Conservation (phyloP, 2,113 vertebrate species). For the Strix uralensis region DNA sequence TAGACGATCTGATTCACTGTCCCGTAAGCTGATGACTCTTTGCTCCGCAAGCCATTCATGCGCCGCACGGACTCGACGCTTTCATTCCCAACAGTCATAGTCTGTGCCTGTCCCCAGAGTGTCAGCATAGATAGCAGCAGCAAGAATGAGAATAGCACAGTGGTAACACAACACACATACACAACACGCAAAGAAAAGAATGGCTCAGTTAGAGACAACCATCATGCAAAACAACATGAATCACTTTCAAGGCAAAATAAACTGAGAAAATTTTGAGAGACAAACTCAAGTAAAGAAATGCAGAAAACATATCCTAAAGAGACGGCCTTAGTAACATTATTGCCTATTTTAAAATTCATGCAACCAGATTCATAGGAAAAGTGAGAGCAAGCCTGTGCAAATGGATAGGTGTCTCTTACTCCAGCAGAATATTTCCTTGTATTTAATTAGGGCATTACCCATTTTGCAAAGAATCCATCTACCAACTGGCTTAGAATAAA, state of each 20-base stretch:
- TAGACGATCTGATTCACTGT: constrained; percentile 73
- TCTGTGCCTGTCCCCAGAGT: constrained; percentile 68
- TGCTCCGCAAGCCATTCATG: constrained; percentile 70
- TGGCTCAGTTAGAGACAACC: constrained; percentile 35
- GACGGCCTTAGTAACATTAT: background rate
- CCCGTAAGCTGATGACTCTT: constrained; percentile 63
- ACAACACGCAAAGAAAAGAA: constrained; percentile 67
- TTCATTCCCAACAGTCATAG: constrained; percentile 66
- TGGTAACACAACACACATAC: background rate
- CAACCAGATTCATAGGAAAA: background rate
- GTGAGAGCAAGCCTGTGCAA: background rate
- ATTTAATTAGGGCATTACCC: background rate
- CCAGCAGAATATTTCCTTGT: background rate
- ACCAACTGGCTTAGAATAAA: background rate
- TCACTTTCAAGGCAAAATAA: constrained; percentile 30
- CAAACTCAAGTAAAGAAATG: background rate
- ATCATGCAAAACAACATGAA: background rate
- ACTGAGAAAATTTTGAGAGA: background rate
- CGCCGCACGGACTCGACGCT: constrained; percentile 57
- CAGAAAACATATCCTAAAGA: background rate
- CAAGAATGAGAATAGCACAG: constrained; percentile 59
- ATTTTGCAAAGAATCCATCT: background rate
- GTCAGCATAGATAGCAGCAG: constrained; percentile 63
- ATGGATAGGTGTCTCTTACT: background rate
- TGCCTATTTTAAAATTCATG: background rate